These are phyloP conservation scores for Thysanoteuthis rhombus DNA, from an alignment of 2,888 invertebrate genomes.

Conservation along the genomic window DNA sequence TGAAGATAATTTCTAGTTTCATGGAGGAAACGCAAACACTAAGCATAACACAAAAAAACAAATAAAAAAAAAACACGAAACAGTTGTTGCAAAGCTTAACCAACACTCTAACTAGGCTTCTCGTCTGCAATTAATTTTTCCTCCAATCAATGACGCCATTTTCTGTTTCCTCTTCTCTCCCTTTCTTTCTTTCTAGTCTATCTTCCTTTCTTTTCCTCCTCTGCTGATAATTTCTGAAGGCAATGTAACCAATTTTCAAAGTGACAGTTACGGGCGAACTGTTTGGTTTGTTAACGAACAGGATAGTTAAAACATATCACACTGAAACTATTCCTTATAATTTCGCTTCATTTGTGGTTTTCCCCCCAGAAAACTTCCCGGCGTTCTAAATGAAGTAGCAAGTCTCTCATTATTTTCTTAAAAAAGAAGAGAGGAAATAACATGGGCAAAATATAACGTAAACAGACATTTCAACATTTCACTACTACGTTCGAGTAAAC, in stretches of 20 bases:
- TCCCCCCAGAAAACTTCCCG: not conserved
- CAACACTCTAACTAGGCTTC: too few species aligned
- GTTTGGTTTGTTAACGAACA: not conserved
- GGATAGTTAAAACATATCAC: not conserved
- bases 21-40: too few species aligned
- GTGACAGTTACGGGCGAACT: conserved; percentile 12
- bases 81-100: too few species aligned
- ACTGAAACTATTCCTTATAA: not conserved
- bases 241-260: conserved; percentile 12
- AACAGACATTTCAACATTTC: not conserved
- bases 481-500: not conserved
- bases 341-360: not conserved
- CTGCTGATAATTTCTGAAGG: not conserved
- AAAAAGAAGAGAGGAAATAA: not conserved
- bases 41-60: too few species aligned
- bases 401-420: conserved; percentile 1
- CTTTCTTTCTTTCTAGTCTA: not conserved
- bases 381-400: not conserved
- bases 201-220: not conserved
- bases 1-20: not conserved
- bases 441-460: not conserved
- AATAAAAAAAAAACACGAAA: too few species aligned
- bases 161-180: not conserved
- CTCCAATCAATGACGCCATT: too few species aligned
- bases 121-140: too few species aligned